A percentile compares a stretch with the other conserved stretches of the same genome.
These are phyloP conservation scores for Hycleus cichorii DNA, from an alignment of 1,140 invertebrate genomes.

Conservation along the genomic window DNA sequence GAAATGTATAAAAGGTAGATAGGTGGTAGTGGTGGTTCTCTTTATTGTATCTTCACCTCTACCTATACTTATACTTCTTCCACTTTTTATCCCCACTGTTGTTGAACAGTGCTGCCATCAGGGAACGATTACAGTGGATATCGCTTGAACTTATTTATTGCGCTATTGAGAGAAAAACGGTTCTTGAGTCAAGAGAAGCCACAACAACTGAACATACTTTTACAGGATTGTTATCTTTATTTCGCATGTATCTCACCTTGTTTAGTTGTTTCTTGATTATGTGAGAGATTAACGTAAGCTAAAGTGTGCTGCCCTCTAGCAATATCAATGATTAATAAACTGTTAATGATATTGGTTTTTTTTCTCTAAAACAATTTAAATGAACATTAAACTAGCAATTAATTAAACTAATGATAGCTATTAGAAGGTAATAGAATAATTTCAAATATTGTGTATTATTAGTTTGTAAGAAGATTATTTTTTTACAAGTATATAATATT, in stretches of 20 bases:
- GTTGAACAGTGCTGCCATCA: constrained; percentile 23
- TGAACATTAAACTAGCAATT: no score
- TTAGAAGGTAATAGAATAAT: no score
- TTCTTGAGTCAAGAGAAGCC: neutral
- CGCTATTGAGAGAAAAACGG: neutral
- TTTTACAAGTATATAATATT: no score
- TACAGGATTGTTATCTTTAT: constrained; percentile 1
- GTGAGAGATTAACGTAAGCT: no score
- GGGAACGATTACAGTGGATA: constrained; percentile 20
- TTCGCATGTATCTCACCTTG: constrained; percentile 3
- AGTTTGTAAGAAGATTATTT: no score
- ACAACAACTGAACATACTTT: neutral
- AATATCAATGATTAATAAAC: no score
- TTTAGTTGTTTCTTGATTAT: neutral
- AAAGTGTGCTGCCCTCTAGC: no score
- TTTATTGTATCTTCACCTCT: neutral
- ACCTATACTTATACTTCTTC: neutral
- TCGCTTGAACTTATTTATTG: constrained; percentile 22
- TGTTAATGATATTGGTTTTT: no score
- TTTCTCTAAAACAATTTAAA: no score
- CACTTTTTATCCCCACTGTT: neutral
- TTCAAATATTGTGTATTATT: no score
- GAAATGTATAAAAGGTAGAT: neutral
- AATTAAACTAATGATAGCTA: no score
- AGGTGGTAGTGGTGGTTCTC: neutral